These are phyloP conservation scores for Oscheius sp. DNA, from an alignment of 2,888 invertebrate genomes.

Conservation along the genomic window DNA sequence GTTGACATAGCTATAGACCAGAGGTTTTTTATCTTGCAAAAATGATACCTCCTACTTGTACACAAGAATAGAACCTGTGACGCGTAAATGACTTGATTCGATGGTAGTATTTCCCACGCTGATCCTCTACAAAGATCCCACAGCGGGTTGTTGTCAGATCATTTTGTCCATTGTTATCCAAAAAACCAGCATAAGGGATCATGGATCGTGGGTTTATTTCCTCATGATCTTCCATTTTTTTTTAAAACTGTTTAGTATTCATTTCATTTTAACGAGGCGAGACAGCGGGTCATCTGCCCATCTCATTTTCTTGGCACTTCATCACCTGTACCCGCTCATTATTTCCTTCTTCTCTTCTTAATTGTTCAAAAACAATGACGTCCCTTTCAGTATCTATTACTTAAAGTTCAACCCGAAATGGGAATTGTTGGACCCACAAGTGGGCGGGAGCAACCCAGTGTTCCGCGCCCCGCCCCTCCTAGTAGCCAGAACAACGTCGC, in stretches of 20 bases:
- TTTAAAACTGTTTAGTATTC: conserved; percentile 5
- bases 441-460: conserved; percentile 33
- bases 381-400: conserved; percentile 15
- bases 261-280: neutral
- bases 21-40: conserved; percentile 16
- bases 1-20: conserved; percentile 14
- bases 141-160: neutral
- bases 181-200: no score
- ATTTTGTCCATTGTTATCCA: neutral
- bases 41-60: conserved; percentile 10
- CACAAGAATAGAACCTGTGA: neutral
- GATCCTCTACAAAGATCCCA: no score
- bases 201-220: neutral
- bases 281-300: neutral
- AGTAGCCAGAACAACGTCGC: conserved; percentile 30
- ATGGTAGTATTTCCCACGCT: no score
- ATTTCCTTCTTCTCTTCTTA: neutral
- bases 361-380: conserved; percentile 11
- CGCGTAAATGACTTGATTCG: no score
- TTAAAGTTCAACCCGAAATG: conserved; percentile 34
- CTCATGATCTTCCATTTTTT: neutral
- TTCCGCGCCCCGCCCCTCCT: conserved; percentile 17
- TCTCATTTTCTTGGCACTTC: neutral
- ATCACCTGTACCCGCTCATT: neutral
- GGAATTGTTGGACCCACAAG: conserved; percentile 34